Conservation (phyloP, 1,140 invertebrate species). For the Solenopsis invicta region DNA sequence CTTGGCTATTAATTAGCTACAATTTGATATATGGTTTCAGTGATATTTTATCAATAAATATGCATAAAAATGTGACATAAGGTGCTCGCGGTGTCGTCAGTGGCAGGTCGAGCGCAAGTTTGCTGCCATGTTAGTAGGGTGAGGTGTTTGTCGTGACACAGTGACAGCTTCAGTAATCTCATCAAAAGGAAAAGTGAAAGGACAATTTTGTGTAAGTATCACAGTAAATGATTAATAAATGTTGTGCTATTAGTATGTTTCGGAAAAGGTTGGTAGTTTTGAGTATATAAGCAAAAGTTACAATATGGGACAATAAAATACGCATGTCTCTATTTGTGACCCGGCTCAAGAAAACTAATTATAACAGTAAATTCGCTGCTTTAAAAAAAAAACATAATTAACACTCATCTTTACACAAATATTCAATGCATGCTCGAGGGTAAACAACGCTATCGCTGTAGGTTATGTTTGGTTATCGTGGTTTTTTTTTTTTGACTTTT, state of each 20-base stretch:
- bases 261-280: slow-evolving; percentile 5
- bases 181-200: not conserved
- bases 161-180: too few relatives aligned
- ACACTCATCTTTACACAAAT: too few relatives aligned
- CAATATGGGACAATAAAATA: not conserved
- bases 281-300: not conserved
- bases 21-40: not conserved
- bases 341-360: not conserved
- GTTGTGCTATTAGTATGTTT: not conserved
- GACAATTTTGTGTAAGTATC: not conserved
- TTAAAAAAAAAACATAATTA: too few relatives aligned
- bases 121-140: not conserved
- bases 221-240: not conserved
- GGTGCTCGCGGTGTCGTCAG: not conserved
- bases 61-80: slow-evolving; percentile 7
- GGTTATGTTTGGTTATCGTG: too few relatives aligned
- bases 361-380: too few relatives aligned
- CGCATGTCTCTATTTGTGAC: not conserved
- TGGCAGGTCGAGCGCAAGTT: not conserved
- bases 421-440: too few relatives aligned
- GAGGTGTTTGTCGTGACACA: too few relatives aligned
- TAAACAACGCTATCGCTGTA: too few relatives aligned
- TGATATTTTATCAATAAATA: not conserved
- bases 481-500: too few relatives aligned
- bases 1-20: slow-evolving; percentile 1